These are phyloP conservation scores for Tadarida brasiliensis DNA, from an alignment of 2,797 vertebrate species.

Conservation along the genomic window DNA sequence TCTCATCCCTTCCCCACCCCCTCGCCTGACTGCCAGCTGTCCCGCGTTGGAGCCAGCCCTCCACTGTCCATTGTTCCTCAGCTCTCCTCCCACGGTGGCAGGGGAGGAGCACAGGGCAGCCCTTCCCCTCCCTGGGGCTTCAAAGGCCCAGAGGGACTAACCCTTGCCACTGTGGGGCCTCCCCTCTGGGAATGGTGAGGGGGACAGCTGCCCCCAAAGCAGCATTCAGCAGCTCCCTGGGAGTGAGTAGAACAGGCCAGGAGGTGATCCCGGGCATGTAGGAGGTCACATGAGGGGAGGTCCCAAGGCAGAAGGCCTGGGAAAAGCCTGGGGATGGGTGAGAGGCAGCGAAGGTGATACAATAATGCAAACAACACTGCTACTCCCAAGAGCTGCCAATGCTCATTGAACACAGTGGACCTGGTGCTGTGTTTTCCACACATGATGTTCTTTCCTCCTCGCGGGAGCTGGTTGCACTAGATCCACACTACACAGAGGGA, in stretches of 20 bases:
- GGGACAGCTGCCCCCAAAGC: background rate
- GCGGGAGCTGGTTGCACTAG: background rate
- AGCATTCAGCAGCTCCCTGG: slow-evolving; percentile 32
- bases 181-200: background rate
- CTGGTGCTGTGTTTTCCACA: background rate
- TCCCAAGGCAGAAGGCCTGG: background rate
- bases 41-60: background rate
- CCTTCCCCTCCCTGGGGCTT: slow-evolving; percentile 55
- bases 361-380: fast-evolving
- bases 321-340: background rate
- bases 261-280: background rate
- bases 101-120: slow-evolving; percentile 46
- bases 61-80: slow-evolving; percentile 52
- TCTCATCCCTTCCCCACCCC: slow-evolving; percentile 50
- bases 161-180: slow-evolving; percentile 18
- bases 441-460: fast-evolving
- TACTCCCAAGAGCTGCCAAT: background rate
- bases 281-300: background rate
- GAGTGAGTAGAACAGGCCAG: slow-evolving; percentile 1
- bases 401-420: fast-evolving
- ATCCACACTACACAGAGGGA: background rate
- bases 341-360: background rate
- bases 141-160: slow-evolving; percentile 63
- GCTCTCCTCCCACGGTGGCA: slow-evolving; percentile 20
- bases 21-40: slow-evolving; percentile 72